Evolutionary conservation across 2,888 invertebrate species (phyloP), one percentile per base, ranked within the genome.

Genomic region (Elmis aenea): DNA sequence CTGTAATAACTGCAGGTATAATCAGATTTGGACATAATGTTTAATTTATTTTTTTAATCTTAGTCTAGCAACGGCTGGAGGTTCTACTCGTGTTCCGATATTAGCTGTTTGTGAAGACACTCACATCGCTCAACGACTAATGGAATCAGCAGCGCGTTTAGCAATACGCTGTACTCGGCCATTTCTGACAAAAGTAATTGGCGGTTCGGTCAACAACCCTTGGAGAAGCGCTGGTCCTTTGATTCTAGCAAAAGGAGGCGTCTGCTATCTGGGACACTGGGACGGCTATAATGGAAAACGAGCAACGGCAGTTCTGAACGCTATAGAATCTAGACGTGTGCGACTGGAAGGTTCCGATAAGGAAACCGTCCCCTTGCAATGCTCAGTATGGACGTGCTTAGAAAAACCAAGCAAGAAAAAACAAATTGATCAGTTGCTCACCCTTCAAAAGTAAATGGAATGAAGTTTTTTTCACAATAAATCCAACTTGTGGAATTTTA

Each of bases 301-400:
- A n/a, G 28, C 24, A n/a, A 11, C 14, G 11, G 10, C 24, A 5
- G 24, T 22, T 6, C 28, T 13, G 12, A 23, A 28, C 5, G 21
- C 35, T 2, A 13, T 35, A 3, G 35, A 29, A 14, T 23, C 35
- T 3, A 29, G 35, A n/a, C 9, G 13, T 13, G 24, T 35, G 5
- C 24, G 20, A 4, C 16, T 35, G 3, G 14, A 22, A 2, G 24
- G 29, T 2, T 13, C 18, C 4, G 11, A 12, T 5, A 24, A 20
- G 6, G 16, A 26, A n/a, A n/a, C n/a, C n/a, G 11, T 6, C n/a
- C 31, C 30, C 6, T 12, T 37, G 10, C 13, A 23, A n/a, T 13
- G 22, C 2, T 26, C 31, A 5, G 16, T 37, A 20, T 37, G 37
- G 37, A 31, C 37, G 9, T 37, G 21, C 12, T 14, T 12, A 5